A percentile compares a stretch with the other conserved stretches of the same genome.
These are phyloP conservation scores for Tiliacea citrago DNA, from an alignment of 2,888 invertebrate species.

Conservation along the genomic window DNA sequence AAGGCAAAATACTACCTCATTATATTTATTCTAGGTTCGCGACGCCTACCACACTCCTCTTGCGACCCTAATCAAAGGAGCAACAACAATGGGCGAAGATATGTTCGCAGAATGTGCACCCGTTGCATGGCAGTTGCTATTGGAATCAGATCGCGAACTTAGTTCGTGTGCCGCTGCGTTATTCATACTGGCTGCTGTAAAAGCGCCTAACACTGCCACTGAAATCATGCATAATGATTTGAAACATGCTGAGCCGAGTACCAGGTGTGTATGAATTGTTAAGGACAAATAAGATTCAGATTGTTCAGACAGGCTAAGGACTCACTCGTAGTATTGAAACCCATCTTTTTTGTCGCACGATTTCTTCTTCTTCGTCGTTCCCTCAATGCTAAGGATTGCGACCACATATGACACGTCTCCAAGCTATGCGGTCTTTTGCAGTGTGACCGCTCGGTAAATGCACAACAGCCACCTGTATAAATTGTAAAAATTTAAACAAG, in stretches of 20 bases:
- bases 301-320: neutral
- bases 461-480: neutral
- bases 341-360: neutral
- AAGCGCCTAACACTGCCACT: conserved; percentile 96
- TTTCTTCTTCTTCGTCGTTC: neutral
- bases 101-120: conserved; percentile 96
- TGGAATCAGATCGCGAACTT: conserved; percentile 97
- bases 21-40: conserved; percentile 91
- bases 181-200: conserved; percentile 98
- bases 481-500: neutral
- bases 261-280: conserved; percentile 91
- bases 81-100: conserved; percentile 96
- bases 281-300: neutral
- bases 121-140: conserved; percentile 98
- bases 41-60: conserved; percentile 97
- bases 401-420: too few relatives aligned
- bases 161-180: conserved; percentile 96
- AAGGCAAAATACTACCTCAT: neutral
- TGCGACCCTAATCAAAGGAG: conserved; percentile 96
- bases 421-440: too few relatives aligned
- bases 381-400: too few relatives aligned
- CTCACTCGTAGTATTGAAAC: neutral
- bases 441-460: too few relatives aligned
- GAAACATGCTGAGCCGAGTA: conserved; percentile 95
- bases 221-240: conserved; percentile 97